Percentiles rank a stretch among this genome's conserved stretches.
phyloP scores from a whole-genome alignment of 2,113 vertebrate species.

The Macrotis lagotis region DNA sequence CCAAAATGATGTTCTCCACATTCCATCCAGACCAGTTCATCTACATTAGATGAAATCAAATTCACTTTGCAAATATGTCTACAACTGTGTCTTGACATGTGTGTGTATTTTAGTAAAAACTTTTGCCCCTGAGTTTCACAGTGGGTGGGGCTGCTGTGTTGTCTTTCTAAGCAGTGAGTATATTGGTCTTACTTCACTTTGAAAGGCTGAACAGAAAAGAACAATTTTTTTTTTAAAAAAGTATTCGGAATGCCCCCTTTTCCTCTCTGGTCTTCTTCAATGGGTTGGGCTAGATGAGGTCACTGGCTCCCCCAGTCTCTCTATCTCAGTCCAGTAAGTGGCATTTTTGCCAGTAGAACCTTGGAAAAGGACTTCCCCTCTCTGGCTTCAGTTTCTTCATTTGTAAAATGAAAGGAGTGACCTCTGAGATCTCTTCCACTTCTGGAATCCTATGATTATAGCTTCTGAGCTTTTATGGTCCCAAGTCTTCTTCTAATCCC shows the following conservation, averaged over 20 bases:
- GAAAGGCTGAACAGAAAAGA: not conserved
- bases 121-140: too few relatives aligned
- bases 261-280: not conserved
- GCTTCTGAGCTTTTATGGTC: not conserved
- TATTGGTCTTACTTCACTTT: too few relatives aligned
- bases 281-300: not conserved
- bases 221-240: not conserved
- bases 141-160: too few relatives aligned
- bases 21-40: not conserved
- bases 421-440: not conserved
- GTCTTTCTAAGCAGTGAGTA: too few relatives aligned
- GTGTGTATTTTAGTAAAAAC: too few relatives aligned
- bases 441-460: not conserved
- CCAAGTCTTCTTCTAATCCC: not conserved
- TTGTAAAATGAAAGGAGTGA: not conserved
- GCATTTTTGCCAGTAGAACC: not conserved
- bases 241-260: not conserved
- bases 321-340: not conserved
- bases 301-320: not conserved
- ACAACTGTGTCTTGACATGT: too few relatives aligned
- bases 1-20: constrained; percentile 4
- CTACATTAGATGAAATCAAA: not conserved
- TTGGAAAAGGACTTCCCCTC: not conserved
- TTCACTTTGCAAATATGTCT: not conserved
- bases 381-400: not conserved